Conservation (phyloP, 2,888 invertebrate genomes). For the Sphinx pinastri region DNA sequence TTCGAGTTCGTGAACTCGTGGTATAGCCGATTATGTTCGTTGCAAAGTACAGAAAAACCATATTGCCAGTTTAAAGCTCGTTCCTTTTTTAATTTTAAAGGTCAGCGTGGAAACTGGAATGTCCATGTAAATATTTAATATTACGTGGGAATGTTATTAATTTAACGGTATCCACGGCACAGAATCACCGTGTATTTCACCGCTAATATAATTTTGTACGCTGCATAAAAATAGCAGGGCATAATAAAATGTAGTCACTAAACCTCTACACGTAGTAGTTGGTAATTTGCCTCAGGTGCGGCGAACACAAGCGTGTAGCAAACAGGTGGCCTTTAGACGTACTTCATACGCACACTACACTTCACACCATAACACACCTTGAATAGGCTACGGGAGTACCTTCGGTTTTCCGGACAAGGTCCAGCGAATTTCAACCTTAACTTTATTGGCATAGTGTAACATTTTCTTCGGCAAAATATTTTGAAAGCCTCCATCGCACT, state of each 20-base stretch:
- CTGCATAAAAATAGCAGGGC: not conserved
- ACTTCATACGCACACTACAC: constrained; percentile 32
- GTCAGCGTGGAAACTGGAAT: not conserved
- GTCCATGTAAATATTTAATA: not conserved
- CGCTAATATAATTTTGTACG: not conserved
- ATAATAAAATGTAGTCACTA: not conserved
- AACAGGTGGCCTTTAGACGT: constrained; percentile 47
- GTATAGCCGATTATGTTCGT: too few relatives aligned
- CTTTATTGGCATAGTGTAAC: constrained; percentile 30
- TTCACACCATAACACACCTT: constrained; percentile 42
- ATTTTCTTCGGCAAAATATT: constrained; percentile 35
- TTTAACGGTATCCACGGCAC: not conserved
- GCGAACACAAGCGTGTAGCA: constrained; percentile 34
- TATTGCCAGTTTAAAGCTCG: too few relatives aligned
- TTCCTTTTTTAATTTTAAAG: not conserved
- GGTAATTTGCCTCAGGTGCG: constrained; percentile 23
- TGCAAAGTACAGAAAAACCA: too few relatives aligned
- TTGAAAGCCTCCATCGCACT: constrained; percentile 48
- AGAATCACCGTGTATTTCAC: not conserved
- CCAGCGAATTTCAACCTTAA: constrained; percentile 37
- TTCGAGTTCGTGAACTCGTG: not conserved
- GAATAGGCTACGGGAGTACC: constrained; percentile 39
- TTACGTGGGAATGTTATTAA: not conserved
- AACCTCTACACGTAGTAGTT: constrained; percentile 3
- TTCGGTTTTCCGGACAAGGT: constrained; percentile 37